Conservation (phyloP, 2,113 vertebrate genomes). For the Fukomys damarensis region DNA sequence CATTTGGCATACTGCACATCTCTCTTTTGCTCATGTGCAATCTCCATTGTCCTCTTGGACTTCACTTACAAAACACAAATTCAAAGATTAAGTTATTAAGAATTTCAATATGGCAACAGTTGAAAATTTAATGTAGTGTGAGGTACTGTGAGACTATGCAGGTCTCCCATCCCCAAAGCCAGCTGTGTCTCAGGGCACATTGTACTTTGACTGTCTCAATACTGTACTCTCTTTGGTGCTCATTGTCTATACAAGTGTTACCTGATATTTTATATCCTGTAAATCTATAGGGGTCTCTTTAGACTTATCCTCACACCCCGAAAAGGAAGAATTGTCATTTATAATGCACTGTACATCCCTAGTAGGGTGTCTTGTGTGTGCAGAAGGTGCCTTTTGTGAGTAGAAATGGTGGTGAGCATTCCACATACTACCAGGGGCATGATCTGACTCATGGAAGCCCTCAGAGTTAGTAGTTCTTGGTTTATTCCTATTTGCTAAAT, state of each 20-base stretch:
- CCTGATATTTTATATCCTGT: neutral
- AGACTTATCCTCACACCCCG: neutral
- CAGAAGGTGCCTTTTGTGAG: neutral
- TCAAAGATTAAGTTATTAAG: neutral
- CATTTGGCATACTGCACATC: rapidly evolving
- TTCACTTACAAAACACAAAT: neutral
- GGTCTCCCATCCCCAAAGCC: neutral
- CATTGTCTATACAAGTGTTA: neutral
- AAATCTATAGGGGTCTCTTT: neutral
- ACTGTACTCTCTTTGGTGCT: neutral
- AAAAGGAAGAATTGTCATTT: neutral
- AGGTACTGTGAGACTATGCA: neutral
- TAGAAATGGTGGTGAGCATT: neutral
- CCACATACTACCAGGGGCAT: too few species aligned
- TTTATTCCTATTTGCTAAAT: neutral
- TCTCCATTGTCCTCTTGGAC: neutral
- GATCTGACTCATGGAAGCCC: neutral
- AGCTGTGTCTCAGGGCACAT: neutral
- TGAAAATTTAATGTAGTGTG: neutral
- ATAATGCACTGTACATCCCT: neutral
- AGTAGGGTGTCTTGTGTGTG: neutral
- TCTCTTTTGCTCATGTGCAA: neutral
- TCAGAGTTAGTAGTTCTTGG: neutral
- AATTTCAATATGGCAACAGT: neutral
- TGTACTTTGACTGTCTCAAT: neutral